phyloP scores from a whole-genome alignment of 2,888 invertebrate genomes.

The Corythucha ciliata region DNA sequence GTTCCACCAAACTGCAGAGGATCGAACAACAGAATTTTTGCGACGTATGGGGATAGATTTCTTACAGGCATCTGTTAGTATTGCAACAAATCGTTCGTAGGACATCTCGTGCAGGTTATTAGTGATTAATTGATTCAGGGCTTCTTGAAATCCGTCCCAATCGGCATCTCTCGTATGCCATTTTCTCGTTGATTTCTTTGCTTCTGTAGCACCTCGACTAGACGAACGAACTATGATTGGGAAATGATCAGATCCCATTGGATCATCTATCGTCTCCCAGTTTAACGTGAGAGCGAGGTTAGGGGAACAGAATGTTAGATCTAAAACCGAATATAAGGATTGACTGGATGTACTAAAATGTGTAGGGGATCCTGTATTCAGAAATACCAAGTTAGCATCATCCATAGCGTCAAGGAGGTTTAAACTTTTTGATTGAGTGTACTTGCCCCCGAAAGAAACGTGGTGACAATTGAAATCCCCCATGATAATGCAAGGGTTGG shows the following conservation, averaged over 20 bases:
- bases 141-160: neutral
- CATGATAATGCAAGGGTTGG: neutral
- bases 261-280: conserved; percentile 4
- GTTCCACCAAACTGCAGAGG: too few relatives aligned
- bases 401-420: neutral
- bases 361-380: conserved; percentile 9
- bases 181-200: neutral
- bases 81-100: too few relatives aligned
- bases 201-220: too few relatives aligned
- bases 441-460: neutral
- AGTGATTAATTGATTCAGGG: too few relatives aligned
- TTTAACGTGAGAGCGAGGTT: neutral
- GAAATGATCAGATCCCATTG: conserved; percentile 11
- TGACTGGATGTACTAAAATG: neutral
- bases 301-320: conserved; percentile 5
- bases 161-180: neutral
- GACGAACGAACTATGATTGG: neutral
- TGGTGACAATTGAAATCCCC: conserved; percentile 16
- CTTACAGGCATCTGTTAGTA: too few relatives aligned
- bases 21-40: too few relatives aligned
- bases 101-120: too few relatives aligned
- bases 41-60: too few relatives aligned
- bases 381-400: neutral
- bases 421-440: neutral
- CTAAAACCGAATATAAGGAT: conserved; percentile 1